Evolutionary conservation across 2,888 invertebrate species (phyloP).

Genomic region (Auanema freiburgensis): DNA sequence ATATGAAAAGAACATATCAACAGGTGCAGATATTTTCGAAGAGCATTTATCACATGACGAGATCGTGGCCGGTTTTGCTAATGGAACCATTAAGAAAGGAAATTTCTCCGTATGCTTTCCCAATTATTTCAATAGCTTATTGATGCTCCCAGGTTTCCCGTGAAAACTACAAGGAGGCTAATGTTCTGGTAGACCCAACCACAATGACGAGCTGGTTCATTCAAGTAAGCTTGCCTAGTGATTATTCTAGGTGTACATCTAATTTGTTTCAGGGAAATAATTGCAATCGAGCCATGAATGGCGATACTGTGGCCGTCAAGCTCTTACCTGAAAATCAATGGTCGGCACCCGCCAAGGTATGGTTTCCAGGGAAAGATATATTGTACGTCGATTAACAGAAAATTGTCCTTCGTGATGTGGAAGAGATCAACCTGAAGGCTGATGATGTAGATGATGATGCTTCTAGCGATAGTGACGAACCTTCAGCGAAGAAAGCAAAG

Average conservation of each 20-base stretch:
- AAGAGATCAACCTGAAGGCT: constrained; percentile 36
- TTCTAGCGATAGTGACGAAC: constrained; percentile 28
- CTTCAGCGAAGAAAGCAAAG: constrained; percentile 35
- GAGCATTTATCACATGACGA: constrained; percentile 80
- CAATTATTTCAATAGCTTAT: constrained; percentile 6
- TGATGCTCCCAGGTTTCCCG: constrained; percentile 74
- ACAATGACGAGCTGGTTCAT: constrained; percentile 65
- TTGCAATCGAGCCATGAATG: constrained; percentile 90
- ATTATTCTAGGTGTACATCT: constrained; percentile 4
- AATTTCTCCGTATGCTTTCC: constrained; percentile 74
- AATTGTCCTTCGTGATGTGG: constrained; percentile 42
- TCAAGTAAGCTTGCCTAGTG: constrained; percentile 10
- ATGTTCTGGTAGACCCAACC: constrained; percentile 77
- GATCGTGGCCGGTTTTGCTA: constrained; percentile 80
- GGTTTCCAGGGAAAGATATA: neutral
- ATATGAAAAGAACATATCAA: constrained; percentile 24
- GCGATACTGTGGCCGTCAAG: constrained; percentile 85
- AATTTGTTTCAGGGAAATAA: constrained; percentile 70
- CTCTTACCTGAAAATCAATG: constrained; percentile 85
- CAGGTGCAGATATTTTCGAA: constrained; percentile 21
- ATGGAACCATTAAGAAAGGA: constrained; percentile 78
- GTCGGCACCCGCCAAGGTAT: constrained; percentile 74
- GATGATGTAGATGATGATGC: constrained; percentile 43
- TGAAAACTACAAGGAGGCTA: constrained; percentile 91
- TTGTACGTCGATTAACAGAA: constrained; percentile 7